Conservation (phyloP, 2,888 invertebrate species). For the Galerucella calmariensis region DNA sequence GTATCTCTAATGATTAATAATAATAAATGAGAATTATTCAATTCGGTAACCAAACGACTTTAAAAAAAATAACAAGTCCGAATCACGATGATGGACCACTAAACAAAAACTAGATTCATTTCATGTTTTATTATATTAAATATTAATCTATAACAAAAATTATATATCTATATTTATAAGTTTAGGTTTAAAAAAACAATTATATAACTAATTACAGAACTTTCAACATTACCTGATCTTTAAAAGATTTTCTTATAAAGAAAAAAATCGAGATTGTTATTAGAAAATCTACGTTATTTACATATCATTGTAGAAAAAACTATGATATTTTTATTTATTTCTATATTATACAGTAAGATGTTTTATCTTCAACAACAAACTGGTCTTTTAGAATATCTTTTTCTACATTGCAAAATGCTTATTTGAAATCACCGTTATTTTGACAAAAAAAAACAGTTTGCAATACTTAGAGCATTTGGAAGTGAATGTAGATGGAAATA, state of each 20-base stretch:
- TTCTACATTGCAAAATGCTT: slow-evolving; percentile 18
- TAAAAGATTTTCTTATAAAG: slow-evolving; percentile 64
- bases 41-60: slow-evolving; percentile 17
- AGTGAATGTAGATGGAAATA: not conserved
- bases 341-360: slow-evolving; percentile 37
- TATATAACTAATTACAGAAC: slow-evolving; percentile 64
- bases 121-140: slow-evolving; percentile 60
- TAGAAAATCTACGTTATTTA: slow-evolving; percentile 62
- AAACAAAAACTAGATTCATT: slow-evolving; percentile 54
- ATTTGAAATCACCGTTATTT: not conserved
- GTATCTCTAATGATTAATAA: no score
- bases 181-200: slow-evolving; percentile 61
- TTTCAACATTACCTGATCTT: slow-evolving; percentile 58
- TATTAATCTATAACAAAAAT: slow-evolving; percentile 64
- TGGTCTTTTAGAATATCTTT: slow-evolving; percentile 42
- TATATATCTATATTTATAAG: slow-evolving; percentile 60
- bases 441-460: not conserved
- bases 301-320: slow-evolving; percentile 53
- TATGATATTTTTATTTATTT: slow-evolving; percentile 46
- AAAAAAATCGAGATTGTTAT: slow-evolving; percentile 58
- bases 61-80: not conserved
- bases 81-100: slow-evolving; percentile 10
- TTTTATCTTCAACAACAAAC: slow-evolving; percentile 33
- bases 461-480: not conserved
- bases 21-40: slow-evolving; percentile 2